Conservation (phyloP, 2,113 vertebrate species). For the Esox niger region DNA sequence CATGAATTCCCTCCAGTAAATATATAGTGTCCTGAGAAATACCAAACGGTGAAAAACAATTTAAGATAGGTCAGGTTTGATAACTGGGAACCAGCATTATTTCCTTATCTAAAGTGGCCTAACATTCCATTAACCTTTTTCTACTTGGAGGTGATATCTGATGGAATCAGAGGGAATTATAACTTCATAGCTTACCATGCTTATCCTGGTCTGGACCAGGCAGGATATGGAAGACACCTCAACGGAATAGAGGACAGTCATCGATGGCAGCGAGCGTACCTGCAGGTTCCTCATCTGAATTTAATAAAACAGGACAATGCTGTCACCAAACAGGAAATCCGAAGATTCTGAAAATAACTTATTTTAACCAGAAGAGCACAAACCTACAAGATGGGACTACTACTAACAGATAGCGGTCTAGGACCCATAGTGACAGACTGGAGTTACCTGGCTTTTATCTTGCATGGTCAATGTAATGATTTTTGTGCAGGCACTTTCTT, state of each 20-base stretch:
- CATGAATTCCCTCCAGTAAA: slow-evolving; percentile 85
- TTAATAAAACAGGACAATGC: background rate
- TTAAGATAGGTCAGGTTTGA: background rate
- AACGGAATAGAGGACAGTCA: slow-evolving; percentile 85
- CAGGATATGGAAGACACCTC: slow-evolving; percentile 82
- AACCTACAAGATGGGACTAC: background rate
- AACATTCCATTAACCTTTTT: no score
- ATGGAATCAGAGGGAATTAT: background rate
- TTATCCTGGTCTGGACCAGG: slow-evolving; percentile 82
- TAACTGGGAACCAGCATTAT: background rate
- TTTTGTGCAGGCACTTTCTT: slow-evolving; percentile 81
- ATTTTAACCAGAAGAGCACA: background rate
- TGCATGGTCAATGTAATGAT: slow-evolving; percentile 81
- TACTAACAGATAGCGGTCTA: background rate
- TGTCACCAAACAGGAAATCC: background rate
- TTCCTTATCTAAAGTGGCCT: background rate
- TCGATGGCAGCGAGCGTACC: slow-evolving; percentile 82
- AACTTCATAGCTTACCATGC: slow-evolving; percentile 71
- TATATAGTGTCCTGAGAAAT: slow-evolving; percentile 88
- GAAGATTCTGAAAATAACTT: background rate
- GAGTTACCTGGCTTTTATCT: slow-evolving; percentile 73
- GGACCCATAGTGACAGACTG: background rate
- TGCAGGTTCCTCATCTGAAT: slow-evolving; percentile 78
- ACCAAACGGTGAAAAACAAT: slow-evolving; percentile 12
- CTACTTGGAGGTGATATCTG: background rate